A percentile compares a stretch with the other conserved stretches of the same genome.
These are phyloP conservation scores for Peribatodes rhomboidaria DNA, from an alignment of 2,888 invertebrate genomes.

Conservation along the genomic window DNA sequence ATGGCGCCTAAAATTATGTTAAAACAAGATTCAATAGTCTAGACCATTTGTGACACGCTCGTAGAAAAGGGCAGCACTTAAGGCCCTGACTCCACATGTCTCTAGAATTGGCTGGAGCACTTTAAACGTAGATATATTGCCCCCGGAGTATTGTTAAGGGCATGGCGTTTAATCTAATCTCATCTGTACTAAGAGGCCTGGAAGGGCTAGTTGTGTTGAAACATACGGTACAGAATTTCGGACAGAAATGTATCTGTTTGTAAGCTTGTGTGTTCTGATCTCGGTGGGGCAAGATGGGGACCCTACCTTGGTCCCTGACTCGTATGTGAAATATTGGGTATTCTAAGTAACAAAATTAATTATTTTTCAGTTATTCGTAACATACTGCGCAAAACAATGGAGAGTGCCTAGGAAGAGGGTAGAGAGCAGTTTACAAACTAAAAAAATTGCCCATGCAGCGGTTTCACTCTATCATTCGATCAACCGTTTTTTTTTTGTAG, in stretches of 20 bases:
- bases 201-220: conserved; percentile 56
- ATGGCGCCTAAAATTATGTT: background rate
- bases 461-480: too few relatives aligned
- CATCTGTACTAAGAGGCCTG: conserved; percentile 59
- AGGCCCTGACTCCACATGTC: conserved; percentile 23
- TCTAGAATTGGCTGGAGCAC: conserved; percentile 46
- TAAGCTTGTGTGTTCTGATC: background rate
- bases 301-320: too few relatives aligned
- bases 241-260: background rate
- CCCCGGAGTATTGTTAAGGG: conserved; percentile 64
- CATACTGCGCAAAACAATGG: too few relatives aligned
- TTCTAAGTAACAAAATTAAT: too few relatives aligned
- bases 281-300: too few relatives aligned
- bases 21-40: conserved; percentile 2
- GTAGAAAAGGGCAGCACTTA: conserved; percentile 9
- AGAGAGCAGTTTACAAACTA: too few relatives aligned
- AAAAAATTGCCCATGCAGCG: too few relatives aligned
- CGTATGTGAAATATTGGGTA: too few relatives aligned
- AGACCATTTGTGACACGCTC: background rate
- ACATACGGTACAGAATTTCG: conserved; percentile 45
- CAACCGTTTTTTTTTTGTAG: too few relatives aligned
- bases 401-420: too few relatives aligned
- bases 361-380: too few relatives aligned
- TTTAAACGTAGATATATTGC: conserved; percentile 57
- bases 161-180: conserved; percentile 65